Percentiles rank a stretch among this genome's conserved stretches.
Conservation (phyloP, 2,888 invertebrate genomes). For the Panzeria rudis region DNA sequence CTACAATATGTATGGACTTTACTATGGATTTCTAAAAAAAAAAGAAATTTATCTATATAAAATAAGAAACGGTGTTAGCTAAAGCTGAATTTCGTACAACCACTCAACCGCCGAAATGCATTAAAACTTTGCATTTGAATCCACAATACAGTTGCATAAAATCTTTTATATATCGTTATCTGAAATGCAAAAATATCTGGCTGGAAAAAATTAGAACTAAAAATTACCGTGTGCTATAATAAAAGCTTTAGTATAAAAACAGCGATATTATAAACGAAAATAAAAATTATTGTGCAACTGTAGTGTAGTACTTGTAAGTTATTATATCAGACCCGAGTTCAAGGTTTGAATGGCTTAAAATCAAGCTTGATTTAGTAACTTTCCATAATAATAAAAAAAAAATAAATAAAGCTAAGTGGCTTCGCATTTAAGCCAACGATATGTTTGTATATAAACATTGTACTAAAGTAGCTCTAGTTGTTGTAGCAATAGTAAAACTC, state of each 20-base stretch:
- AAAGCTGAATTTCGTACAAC: constrained; percentile 58
- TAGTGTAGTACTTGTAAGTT: no score
- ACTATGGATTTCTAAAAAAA: constrained; percentile 49
- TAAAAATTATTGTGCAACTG: no score
- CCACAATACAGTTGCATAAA: constrained; percentile 58
- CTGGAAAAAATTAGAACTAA: not conserved
- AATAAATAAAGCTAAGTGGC: not conserved
- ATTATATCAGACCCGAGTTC: no score
- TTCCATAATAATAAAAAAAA: no score
- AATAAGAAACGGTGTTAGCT: constrained; percentile 51
- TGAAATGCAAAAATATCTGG: not conserved
- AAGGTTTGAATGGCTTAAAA: no score
- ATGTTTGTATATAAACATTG: not conserved
- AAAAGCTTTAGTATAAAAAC: no score
- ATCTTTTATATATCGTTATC: not conserved
- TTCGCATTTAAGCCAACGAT: not conserved
- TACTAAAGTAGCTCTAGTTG: not conserved
- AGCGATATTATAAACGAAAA: no score
- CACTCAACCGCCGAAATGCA: constrained; percentile 69
- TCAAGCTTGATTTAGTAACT: no score
- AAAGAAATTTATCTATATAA: not conserved
- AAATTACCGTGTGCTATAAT: no score
- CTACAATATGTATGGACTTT: constrained; percentile 39
- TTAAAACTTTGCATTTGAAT: constrained; percentile 70
- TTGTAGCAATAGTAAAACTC: constrained; percentile 23